These are phyloP conservation scores for Synanceia verrucosa DNA, from an alignment of 2,797 vertebrate genomes.

Conservation along the genomic window DNA sequence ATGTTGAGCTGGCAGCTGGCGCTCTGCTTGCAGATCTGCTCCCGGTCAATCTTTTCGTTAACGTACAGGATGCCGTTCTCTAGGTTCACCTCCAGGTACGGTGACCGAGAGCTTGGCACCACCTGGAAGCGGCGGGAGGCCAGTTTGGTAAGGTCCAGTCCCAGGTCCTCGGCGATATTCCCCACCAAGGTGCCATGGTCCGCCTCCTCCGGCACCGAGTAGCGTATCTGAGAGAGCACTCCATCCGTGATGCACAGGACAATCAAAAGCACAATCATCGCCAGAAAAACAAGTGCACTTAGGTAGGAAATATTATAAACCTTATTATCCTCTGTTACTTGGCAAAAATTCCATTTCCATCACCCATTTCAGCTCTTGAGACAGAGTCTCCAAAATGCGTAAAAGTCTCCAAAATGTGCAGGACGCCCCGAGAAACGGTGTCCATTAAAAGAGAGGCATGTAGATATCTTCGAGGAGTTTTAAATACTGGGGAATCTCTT, in stretches of 20 bases:
- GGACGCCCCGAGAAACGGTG: slow-evolving; percentile 40
- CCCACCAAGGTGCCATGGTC: slow-evolving; percentile 97
- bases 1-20: slow-evolving; percentile 93
- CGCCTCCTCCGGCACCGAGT: slow-evolving; percentile 96
- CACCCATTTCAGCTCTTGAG: slow-evolving; percentile 48
- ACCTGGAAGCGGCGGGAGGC: slow-evolving; percentile 94
- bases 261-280: slow-evolving; percentile 90
- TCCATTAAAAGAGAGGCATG: slow-evolving; percentile 55
- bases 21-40: slow-evolving; percentile 95
- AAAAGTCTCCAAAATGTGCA: slow-evolving; percentile 62
- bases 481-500: slow-evolving; percentile 19
- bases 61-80: slow-evolving; percentile 94
- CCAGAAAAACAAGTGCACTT: slow-evolving; percentile 84
- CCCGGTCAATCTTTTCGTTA: slow-evolving; percentile 94
- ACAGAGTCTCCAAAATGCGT: slow-evolving; percentile 59
- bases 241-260: slow-evolving; percentile 88
- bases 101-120: slow-evolving; percentile 91
- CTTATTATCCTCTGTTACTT: slow-evolving; percentile 48
- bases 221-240: slow-evolving; percentile 91
- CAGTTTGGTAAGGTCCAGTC: slow-evolving; percentile 97
- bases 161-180: slow-evolving; percentile 97
- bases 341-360: slow-evolving; percentile 56
- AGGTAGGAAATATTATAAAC: slow-evolving; percentile 45
- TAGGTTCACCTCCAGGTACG: slow-evolving; percentile 95
- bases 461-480: slow-evolving; percentile 21